A percentile compares a stretch with the other conserved stretches of the same genome.
Evolutionary conservation across 2,888 invertebrate species (phyloP).

Genomic region (Dicycla oo): DNA sequence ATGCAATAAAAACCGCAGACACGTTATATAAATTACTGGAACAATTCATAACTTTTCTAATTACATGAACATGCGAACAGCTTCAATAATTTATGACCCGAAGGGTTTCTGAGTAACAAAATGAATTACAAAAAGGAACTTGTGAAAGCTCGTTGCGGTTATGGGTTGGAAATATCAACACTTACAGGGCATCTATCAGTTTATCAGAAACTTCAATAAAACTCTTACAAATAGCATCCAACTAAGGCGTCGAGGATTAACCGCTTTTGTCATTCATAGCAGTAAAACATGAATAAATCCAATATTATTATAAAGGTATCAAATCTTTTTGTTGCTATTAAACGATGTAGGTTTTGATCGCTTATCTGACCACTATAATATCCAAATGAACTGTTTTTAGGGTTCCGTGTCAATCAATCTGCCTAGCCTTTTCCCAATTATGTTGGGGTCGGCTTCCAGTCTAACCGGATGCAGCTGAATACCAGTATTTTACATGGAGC

Average conservation of each 20-base stretch:
- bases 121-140: background rate
- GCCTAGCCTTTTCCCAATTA: too few relatives aligned
- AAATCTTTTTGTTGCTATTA: too few relatives aligned
- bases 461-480: too few relatives aligned
- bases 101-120: background rate
- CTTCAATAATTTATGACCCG: background rate
- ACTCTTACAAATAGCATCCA: background rate
- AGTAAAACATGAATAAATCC: background rate
- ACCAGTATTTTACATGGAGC: too few relatives aligned
- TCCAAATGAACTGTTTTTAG: too few relatives aligned
- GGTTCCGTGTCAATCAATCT: too few relatives aligned
- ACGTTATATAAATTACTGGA: background rate
- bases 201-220: slow-evolving; percentile 16
- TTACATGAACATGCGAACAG: background rate
- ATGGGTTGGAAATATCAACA: background rate
- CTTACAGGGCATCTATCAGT: slow-evolving; percentile 9
- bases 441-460: too few relatives aligned
- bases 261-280: background rate
- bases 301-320: background rate
- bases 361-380: too few relatives aligned
- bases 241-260: background rate
- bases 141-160: background rate
- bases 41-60: slow-evolving; percentile 1
- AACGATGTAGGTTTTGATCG: too few relatives aligned
- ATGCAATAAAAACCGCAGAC: slow-evolving; percentile 2